Percentiles rank a stretch among this genome's conserved stretches.
These are phyloP conservation scores for Peromyscus polionotus DNA, from an alignment of 2,113 vertebrate genomes.

Conservation along the genomic window DNA sequence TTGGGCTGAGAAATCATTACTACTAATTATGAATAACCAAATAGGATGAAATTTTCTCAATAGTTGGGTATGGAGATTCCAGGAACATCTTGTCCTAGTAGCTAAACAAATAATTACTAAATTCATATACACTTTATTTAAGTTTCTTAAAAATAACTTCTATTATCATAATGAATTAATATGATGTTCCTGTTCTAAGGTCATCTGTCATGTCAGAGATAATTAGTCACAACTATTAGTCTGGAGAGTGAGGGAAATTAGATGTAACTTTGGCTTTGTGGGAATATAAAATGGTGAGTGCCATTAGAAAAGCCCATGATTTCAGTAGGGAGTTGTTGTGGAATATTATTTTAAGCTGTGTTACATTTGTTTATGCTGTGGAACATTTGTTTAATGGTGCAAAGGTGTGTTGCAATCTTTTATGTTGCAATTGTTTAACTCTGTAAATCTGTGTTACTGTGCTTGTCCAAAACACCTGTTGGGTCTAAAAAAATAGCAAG, in stretches of 20 bases:
- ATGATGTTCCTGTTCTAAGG: background rate
- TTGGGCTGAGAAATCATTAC: background rate
- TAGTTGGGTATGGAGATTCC: background rate
- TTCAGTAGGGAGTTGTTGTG: background rate
- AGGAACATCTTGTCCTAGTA: background rate
- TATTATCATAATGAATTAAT: too few species aligned
- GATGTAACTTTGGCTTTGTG: background rate
- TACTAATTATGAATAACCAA: background rate
- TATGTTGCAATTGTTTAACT: too few species aligned
- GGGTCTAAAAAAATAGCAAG: too few species aligned
- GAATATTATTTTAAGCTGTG: background rate
- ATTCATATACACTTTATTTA: background rate
- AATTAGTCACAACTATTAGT: background rate
- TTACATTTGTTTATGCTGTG: too few species aligned
- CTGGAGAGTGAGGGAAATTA: background rate
- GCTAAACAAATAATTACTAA: background rate
- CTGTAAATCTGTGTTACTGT: too few species aligned
- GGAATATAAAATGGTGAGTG: background rate
- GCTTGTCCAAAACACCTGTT: too few species aligned
- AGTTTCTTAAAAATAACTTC: background rate
- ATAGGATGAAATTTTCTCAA: background rate
- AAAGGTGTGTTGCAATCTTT: too few species aligned
- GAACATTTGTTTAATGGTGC: too few species aligned
- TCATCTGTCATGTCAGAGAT: background rate
- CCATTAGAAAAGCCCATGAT: background rate